Conservation (phyloP, 2,797 vertebrate species). For the Halcyon smyrnensis region DNA sequence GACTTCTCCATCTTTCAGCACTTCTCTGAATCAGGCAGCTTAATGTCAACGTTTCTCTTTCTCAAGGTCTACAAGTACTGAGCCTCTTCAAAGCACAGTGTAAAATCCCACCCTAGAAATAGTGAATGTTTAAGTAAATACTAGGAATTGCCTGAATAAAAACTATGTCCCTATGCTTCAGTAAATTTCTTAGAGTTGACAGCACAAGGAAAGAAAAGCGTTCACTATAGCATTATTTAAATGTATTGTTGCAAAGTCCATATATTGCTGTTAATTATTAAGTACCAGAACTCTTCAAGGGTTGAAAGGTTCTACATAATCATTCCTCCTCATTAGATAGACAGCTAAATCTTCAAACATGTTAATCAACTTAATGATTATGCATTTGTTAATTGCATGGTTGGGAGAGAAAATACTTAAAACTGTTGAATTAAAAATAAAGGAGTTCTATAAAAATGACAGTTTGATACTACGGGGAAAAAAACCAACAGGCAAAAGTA, state of each 20-base stretch:
- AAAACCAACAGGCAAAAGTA: background rate
- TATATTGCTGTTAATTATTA: conserved; percentile 55
- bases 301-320: conserved; percentile 65
- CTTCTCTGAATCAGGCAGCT: background rate
- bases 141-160: conserved; percentile 8
- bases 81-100: background rate
- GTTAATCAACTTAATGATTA: conserved; percentile 72
- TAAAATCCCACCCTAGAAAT: conserved; percentile 5
- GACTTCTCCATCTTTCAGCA: background rate
- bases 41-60: background rate
- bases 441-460: conserved; percentile 35
- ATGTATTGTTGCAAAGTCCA: conserved; percentile 34
- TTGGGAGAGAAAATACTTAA: conserved; percentile 69
- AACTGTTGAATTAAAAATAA: conserved; percentile 64
- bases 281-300: conserved; percentile 63
- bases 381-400: conserved; percentile 69
- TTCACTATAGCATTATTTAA: conserved; percentile 38
- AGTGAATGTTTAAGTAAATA: background rate
- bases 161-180: background rate
- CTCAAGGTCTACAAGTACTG: background rate
- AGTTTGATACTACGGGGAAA: conserved; percentile 4
- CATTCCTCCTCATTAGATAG: conserved; percentile 64
- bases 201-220: conserved; percentile 24
- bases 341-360: conserved; percentile 68
- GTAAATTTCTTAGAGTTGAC: conserved; percentile 26